Percentiles rank a stretch among this genome's conserved stretches.
Conservation (phyloP, 2,113 vertebrate species). For the Cynoglossus semilaevis region DNA sequence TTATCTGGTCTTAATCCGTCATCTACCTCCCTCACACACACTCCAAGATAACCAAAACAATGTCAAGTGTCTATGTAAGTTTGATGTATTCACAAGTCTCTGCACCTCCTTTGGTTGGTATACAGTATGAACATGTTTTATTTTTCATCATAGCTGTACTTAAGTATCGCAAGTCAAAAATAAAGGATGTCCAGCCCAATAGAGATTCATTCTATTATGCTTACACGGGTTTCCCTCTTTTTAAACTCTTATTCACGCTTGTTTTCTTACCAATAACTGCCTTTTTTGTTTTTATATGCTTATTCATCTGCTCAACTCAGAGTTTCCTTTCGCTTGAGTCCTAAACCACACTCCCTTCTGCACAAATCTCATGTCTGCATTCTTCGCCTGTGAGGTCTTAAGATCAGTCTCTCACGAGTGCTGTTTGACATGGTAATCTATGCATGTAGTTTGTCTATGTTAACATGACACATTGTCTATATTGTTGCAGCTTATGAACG, state of each 20-base stretch:
- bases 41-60: background rate
- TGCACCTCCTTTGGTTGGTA: too few species aligned
- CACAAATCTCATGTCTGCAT: slow-evolving; percentile 68
- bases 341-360: slow-evolving; percentile 61
- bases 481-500: slow-evolving; percentile 39
- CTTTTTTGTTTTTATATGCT: slow-evolving; percentile 37
- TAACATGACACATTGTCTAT: slow-evolving; percentile 54
- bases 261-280: slow-evolving; percentile 21
- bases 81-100: background rate
- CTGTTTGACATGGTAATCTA: slow-evolving; percentile 65
- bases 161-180: too few species aligned
- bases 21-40: background rate
- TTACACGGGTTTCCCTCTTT: slow-evolving; percentile 5
- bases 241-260: slow-evolving; percentile 4
- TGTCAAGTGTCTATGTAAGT: background rate
- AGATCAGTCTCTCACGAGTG: slow-evolving; percentile 61
- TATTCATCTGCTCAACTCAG: slow-evolving; percentile 31
- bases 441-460: slow-evolving; percentile 55
- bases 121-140: too few species aligned
- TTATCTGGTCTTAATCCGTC: too few species aligned
- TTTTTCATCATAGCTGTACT: too few species aligned
- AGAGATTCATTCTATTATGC: slow-evolving; percentile 1
- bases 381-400: slow-evolving; percentile 74
- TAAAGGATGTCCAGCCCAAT: background rate
- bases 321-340: slow-evolving; percentile 53